A percentile compares a stretch with the other conserved stretches of the same genome.
These are phyloP conservation scores for Buceros bicornis DNA, from an alignment of 2,797 vertebrate genomes.

Conservation along the genomic window DNA sequence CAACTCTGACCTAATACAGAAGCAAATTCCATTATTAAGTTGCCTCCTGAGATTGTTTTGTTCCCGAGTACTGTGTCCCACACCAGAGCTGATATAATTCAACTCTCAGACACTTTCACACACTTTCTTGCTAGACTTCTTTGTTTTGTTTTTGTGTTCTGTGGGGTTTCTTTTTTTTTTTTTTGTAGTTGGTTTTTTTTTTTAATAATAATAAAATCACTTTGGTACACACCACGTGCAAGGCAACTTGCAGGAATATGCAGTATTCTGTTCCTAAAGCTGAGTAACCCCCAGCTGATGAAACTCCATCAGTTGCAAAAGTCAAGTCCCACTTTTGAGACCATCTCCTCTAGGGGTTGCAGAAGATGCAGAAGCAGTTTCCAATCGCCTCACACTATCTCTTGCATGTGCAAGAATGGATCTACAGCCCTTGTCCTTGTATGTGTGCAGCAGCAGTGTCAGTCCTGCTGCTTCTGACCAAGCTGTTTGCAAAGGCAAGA, in stretches of 20 bases:
- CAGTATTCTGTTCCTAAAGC: background rate
- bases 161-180: background rate
- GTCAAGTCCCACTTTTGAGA: background rate
- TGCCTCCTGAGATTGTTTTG: background rate
- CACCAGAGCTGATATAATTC: background rate
- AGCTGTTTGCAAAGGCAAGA: background rate
- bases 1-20: slow-evolving; percentile 1
- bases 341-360: background rate
- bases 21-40: background rate
- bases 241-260: background rate
- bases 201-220: background rate
- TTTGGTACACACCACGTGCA: background rate
- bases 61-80: background rate
- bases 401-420: background rate
- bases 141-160: background rate
- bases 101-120: background rate
- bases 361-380: background rate
- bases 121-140: background rate
- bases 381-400: background rate
- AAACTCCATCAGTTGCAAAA: background rate
- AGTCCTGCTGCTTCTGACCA: background rate
- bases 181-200: too few relatives aligned
- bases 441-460: background rate
- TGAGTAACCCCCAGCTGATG: background rate
- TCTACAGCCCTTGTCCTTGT: background rate